phyloP scores from a whole-genome alignment of 2,113 vertebrate genomes.

The Tenrec ecaudatus region DNA sequence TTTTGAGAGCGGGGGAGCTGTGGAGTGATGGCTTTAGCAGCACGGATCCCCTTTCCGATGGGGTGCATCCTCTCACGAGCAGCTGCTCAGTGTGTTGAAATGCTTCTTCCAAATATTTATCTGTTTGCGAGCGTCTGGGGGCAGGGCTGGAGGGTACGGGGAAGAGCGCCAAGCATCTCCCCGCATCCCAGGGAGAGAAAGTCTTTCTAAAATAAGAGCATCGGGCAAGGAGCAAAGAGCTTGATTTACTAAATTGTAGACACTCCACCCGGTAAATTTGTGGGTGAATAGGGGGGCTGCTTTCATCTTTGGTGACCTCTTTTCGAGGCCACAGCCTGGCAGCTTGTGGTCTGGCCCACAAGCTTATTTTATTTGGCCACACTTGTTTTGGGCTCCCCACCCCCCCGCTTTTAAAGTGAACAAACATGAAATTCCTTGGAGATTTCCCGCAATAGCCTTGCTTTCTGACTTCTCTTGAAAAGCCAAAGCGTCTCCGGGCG shows the following conservation, averaged over 20 bases:
- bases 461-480: conserved; percentile 49
- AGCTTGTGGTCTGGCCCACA: not conserved
- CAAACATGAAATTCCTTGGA: conserved; percentile 3
- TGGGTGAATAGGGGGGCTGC: not conserved
- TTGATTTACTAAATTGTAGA: conserved; percentile 2
- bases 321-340: conserved; percentile 11
- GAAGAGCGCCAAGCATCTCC: not conserved
- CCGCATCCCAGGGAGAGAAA: not conserved
- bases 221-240: not conserved
- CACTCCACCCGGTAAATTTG: not conserved
- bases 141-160: not conserved
- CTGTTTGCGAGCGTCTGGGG: conserved; percentile 47
- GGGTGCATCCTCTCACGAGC: conserved; percentile 58
- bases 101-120: conserved; percentile 74
- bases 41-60: not conserved
- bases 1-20: conserved; percentile 33
- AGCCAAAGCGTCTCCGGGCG: not conserved
- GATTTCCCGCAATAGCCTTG: not conserved
- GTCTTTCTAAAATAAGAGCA: conserved; percentile 39
- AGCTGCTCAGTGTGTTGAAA: conserved; percentile 39
- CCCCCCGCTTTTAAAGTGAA: not conserved
- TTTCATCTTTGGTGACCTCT: not conserved
- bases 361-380: conserved; percentile 44
- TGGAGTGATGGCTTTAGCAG: not conserved
- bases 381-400: not conserved